Evolutionary conservation across 2,797 vertebrate genomes (phyloP).

Genomic region (Ciconia nigra): DNA sequence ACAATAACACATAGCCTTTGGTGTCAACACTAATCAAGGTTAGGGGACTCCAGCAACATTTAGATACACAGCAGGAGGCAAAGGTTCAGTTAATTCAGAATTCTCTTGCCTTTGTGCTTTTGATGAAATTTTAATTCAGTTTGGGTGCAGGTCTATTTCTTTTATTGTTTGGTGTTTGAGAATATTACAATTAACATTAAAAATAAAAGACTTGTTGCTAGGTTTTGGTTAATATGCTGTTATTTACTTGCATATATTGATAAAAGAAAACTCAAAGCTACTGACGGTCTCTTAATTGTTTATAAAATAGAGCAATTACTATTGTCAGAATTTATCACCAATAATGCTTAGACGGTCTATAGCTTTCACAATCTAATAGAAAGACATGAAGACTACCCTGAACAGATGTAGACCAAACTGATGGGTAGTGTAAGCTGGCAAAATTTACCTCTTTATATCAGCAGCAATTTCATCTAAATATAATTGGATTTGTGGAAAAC

Average conservation of each 20-base stretch:
- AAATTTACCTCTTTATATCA: background rate
- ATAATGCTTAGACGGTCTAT: background rate
- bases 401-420: background rate
- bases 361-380: background rate
- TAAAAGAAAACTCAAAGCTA: background rate
- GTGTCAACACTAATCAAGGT: slow-evolving; percentile 60
- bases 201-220: background rate
- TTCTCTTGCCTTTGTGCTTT: slow-evolving; percentile 53
- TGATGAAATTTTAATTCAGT: slow-evolving; percentile 69
- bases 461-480: background rate
- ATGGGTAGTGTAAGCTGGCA: background rate
- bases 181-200: slow-evolving; percentile 8
- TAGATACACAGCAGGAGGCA: slow-evolving; percentile 56
- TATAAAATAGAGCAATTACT: background rate
- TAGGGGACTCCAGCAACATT: slow-evolving; percentile 49
- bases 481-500: background rate
- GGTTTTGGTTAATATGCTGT: background rate
- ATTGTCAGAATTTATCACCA: background rate
- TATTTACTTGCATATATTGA: background rate
- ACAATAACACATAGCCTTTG: slow-evolving; percentile 57
- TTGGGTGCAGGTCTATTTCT: slow-evolving; percentile 40
- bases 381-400: background rate
- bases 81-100: slow-evolving; percentile 58
- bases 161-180: background rate
- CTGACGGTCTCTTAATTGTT: background rate